Conservation (phyloP, 2,888 invertebrate species). For the Melitaea athalia region DNA sequence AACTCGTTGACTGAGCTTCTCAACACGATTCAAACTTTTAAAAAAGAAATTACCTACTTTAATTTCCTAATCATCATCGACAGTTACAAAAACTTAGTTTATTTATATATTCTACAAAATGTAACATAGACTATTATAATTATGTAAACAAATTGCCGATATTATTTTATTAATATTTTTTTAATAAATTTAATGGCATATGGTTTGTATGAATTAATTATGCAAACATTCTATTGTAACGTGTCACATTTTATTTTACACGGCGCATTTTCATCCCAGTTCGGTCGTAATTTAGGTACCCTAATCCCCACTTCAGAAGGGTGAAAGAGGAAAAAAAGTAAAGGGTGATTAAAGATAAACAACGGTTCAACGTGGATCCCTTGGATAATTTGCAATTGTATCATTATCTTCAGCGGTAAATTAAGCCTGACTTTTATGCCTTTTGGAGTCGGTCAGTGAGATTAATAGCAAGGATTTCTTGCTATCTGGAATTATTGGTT, state of each 20-base stretch:
- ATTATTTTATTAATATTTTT: neutral
- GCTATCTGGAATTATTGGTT: constrained; percentile 46
- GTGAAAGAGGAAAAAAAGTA: constrained; percentile 65
- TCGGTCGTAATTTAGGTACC: constrained; percentile 66
- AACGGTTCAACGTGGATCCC: constrained; percentile 62
- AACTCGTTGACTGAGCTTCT: too few relatives aligned
- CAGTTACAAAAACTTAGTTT: too few relatives aligned
- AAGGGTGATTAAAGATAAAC: constrained; percentile 81
- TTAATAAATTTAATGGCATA: constrained; percentile 6
- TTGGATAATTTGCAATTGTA: constrained; percentile 74
- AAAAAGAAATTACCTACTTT: too few relatives aligned
- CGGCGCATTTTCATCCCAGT: constrained; percentile 48
- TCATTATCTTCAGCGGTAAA: constrained; percentile 67
- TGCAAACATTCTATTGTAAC: constrained; percentile 42
- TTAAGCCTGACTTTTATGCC: constrained; percentile 63
- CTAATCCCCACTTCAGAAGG: constrained; percentile 67
- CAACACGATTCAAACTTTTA: too few relatives aligned
- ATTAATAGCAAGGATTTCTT: constrained; percentile 52
- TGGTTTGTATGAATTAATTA: constrained; percentile 36
- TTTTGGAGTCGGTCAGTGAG: constrained; percentile 50
- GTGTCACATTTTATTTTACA: constrained; percentile 45
- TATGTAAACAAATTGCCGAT: too few relatives aligned
- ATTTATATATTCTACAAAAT: too few relatives aligned
- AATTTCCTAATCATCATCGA: too few relatives aligned
- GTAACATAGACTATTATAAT: too few relatives aligned